These are phyloP conservation scores for Rachycentron canadum DNA, from an alignment of 2,797 vertebrate species.

Conservation along the genomic window DNA sequence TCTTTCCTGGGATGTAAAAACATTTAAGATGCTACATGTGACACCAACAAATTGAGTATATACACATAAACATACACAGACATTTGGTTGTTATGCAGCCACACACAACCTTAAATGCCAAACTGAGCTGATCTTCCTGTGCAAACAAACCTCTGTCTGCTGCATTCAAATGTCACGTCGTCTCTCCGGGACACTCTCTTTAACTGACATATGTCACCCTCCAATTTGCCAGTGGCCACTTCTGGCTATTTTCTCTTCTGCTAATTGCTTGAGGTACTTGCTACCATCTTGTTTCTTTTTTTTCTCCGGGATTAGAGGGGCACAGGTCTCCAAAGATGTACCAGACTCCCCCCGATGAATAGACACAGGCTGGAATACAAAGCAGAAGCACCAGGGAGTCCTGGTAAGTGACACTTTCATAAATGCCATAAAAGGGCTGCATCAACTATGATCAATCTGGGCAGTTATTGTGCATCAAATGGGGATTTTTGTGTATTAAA, in stretches of 20 bases:
- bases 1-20: neutral
- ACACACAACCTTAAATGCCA: conserved; percentile 48
- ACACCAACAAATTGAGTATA: conserved; percentile 1
- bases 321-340: conserved; percentile 22
- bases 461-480: neutral
- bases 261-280: conserved; percentile 66
- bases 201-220: conserved; percentile 75
- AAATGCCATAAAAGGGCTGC: conserved; percentile 48
- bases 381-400: conserved; percentile 52
- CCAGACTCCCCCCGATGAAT: conserved; percentile 42
- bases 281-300: conserved; percentile 54
- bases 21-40: neutral
- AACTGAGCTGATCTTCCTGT: conserved; percentile 42
- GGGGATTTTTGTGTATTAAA: neutral
- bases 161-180: conserved; percentile 72
- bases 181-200: conserved; percentile 62
- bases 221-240: conserved; percentile 67
- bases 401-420: conserved; percentile 35
- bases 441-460: neutral
- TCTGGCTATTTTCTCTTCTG: conserved; percentile 59
- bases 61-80: conserved; percentile 8
- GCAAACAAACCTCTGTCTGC: conserved; percentile 53
- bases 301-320: conserved; percentile 51
- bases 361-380: conserved; percentile 47
- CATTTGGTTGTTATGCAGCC: conserved; percentile 15